A percentile compares a stretch with the other conserved stretches of the same genome.
Evolutionary conservation across 2,888 invertebrate genomes (phyloP).

Genomic region (Tenodera sinensis): DNA sequence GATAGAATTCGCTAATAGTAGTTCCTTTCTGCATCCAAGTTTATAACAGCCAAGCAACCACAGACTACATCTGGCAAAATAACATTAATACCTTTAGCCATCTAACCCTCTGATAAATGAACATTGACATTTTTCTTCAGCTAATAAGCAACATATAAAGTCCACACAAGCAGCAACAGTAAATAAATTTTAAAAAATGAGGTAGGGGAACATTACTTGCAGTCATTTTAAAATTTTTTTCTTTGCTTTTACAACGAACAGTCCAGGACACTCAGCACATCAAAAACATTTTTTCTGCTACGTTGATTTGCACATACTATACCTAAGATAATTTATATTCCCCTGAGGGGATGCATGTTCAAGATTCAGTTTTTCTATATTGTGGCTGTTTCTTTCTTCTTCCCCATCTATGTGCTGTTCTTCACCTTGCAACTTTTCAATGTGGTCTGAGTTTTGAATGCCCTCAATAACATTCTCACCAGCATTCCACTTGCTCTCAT

Average conservation of each 20-base stretch:
- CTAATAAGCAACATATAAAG: not conserved
- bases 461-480: not conserved
- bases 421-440: not conserved
- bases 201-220: not conserved
- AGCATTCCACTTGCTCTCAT: constrained; percentile 12
- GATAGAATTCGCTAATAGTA: not conserved
- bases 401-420: not conserved
- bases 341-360: constrained; percentile 25
- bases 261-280: not conserved
- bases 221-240: not conserved
- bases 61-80: not conserved
- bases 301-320: constrained; percentile 27
- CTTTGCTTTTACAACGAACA: not conserved
- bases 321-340: constrained; percentile 31
- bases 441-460: not conserved
- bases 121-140: not conserved
- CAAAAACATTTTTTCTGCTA: not conserved
- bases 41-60: not conserved
- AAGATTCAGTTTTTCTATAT: constrained; percentile 11
- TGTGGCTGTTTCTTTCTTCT: not conserved
- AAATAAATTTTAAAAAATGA: not conserved
- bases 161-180: constrained; percentile 8
- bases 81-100: not conserved
- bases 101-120: not conserved
- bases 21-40: not conserved